Percentiles rank a stretch among this genome's conserved stretches.
Evolutionary conservation across 2,797 vertebrate genomes (phyloP).

Genomic region (Sebastolobus altivelis): DNA sequence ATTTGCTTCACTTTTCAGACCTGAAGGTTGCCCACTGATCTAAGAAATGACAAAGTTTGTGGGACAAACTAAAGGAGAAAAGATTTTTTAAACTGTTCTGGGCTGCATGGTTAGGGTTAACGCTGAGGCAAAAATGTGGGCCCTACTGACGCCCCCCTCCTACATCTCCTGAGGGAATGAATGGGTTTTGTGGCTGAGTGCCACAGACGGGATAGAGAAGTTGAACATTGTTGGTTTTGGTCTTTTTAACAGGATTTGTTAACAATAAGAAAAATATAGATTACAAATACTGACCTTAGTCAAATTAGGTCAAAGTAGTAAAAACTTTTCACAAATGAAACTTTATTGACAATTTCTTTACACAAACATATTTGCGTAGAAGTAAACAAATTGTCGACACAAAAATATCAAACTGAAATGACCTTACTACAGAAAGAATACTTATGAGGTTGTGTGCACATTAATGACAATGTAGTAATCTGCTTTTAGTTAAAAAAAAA

Average conservation of each 20-base stretch:
- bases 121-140: too few relatives aligned
- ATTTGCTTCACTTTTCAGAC: too few relatives aligned
- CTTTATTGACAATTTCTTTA: fast-evolving
- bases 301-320: neutral
- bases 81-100: too few relatives aligned
- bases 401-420: neutral
- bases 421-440: neutral
- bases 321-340: too few relatives aligned
- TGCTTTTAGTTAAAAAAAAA: neutral
- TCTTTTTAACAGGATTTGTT: neutral
- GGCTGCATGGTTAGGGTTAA: too few relatives aligned
- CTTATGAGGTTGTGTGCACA: neutral
- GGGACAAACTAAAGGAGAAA: too few relatives aligned
- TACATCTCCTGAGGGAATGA: too few relatives aligned
- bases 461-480: neutral
- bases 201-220: neutral
- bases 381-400: neutral
- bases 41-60: too few relatives aligned
- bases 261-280: neutral
- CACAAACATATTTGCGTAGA: too few relatives aligned
- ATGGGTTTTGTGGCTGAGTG: too few relatives aligned
- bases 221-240: neutral
- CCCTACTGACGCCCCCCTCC: too few relatives aligned
- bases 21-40: too few relatives aligned
- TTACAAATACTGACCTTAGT: neutral